Evolutionary conservation across 2,888 invertebrate species (phyloP).

Genomic region (Rhimphoctona megacephalus): DNA sequence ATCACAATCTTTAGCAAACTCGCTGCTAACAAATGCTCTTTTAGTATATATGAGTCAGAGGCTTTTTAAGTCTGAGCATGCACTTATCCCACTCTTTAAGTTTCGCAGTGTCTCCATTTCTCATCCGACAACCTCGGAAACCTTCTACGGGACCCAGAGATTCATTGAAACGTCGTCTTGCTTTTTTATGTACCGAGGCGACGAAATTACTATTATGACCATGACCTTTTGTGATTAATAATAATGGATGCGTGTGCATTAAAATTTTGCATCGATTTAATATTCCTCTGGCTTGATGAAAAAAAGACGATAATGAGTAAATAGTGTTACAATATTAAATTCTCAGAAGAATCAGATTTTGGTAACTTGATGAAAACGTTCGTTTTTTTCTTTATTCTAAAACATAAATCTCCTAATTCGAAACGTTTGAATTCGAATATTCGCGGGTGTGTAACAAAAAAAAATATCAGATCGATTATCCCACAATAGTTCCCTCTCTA

Average conservation of each 20-base stretch:
- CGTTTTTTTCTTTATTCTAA: no score
- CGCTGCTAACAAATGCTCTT: neutral
- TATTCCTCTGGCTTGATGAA: no score
- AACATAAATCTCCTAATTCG: no score
- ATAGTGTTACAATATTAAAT: no score
- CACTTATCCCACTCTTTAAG: conserved; percentile 39
- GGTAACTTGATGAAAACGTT: no score
- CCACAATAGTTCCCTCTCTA: neutral
- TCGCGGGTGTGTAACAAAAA: conserved; percentile 18
- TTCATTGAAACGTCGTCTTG: no score
- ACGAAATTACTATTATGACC: no score
- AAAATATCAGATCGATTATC: conserved; percentile 27
- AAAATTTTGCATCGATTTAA: no score
- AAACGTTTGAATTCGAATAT: conserved; percentile 30
- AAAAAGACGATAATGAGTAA: no score
- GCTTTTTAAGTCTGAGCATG: neutral
- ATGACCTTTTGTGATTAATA: no score
- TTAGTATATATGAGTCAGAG: neutral
- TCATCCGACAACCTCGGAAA: neutral
- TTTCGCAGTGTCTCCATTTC: neutral
- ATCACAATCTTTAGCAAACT: conserved; percentile 21
- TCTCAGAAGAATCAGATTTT: neutral
- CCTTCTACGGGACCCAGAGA: neutral
- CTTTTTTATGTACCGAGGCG: no score
- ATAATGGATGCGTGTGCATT: no score